Base-by-base conservation (phyloP, 2,113 vertebrate genomes). In the Chionodraco myersi region DNA sequence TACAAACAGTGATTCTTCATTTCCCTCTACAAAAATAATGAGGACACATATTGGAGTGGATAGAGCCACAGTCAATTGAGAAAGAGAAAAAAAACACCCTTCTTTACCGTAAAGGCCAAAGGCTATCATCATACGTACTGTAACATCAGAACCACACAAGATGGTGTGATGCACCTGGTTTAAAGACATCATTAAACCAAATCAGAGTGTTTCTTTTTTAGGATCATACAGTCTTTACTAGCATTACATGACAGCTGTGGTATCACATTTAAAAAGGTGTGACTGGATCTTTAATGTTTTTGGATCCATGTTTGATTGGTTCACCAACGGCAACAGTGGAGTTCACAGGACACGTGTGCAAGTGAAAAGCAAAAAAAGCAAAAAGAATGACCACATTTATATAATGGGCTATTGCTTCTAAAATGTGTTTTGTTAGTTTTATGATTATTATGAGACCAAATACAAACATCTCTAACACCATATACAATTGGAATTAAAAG, bases 1-100 rank as follows among this genome's bases (percentile, higher is more conserved):
- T 80, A 86, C 73, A 73, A 79, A 77, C 67, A 51, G 54, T 73
- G 41, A 77, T 87, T 86, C 84, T 93, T 92, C 79, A 90, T 85
- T 83, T 81, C 15, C 36, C 63, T 41, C 47, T 14, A 59, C 70
- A 81, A 72, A 80, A 78, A 75, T 61, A 89, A 90, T 54, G 52
- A 84, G 74, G 81, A 72, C 61, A 83, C 69, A 81, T 34, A 83
- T 52, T 74, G 74, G 86, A 89, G 88, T 79, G 82, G 80, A 77
- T 82, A 70, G 47, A 84, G 57, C 78, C 72, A 76, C 80, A 73
- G 75, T 83, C 45, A 72, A 54, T 68, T 63, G 21, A 30, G 30
- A 30, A 4, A 30, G 3, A 30, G 30, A 76, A 57, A 56, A 64
- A 10, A 52, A 60, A 13, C 16, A 67, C 12, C 58, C 58, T 79